phyloP scores from a whole-genome alignment of 2,888 invertebrate species.

The Heliconius ethilla region DNA sequence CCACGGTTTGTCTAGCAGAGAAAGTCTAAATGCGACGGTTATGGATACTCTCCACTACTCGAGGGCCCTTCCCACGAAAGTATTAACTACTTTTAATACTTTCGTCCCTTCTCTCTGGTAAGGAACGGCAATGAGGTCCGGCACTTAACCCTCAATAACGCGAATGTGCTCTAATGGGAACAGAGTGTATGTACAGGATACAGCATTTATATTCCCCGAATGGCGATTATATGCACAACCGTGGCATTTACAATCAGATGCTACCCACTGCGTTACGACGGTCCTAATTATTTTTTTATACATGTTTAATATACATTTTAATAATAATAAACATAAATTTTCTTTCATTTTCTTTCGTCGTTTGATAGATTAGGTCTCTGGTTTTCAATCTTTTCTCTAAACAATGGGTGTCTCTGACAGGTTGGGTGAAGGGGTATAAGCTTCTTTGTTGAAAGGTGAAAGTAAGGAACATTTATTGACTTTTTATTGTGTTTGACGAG shows the following conservation, averaged over 20 bases:
- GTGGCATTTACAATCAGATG: too few species aligned
- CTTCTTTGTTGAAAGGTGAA: slow-evolving; percentile 25
- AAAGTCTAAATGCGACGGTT: not conserved
- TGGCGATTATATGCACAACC: not conserved
- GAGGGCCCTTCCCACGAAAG: too few species aligned
- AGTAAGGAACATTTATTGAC: slow-evolving; percentile 27
- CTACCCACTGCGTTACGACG: not conserved
- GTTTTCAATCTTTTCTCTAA: slow-evolving; percentile 25
- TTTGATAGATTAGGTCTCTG: slow-evolving; percentile 36
- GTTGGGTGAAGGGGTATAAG: slow-evolving; percentile 25
- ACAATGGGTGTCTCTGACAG: slow-evolving; percentile 32
- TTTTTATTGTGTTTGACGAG: slow-evolving; percentile 12
- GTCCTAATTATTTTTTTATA: not conserved
- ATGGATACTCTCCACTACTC: not conserved
- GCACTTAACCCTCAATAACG: too few species aligned
- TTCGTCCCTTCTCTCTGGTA: too few species aligned
- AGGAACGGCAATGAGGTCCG: too few species aligned
- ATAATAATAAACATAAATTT: slow-evolving; percentile 25
- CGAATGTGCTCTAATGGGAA: too few species aligned
- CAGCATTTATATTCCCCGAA: too few species aligned
- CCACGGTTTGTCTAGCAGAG: too few species aligned
- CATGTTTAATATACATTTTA: not conserved
- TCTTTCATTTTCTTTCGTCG: slow-evolving; percentile 1
- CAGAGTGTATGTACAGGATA: too few species aligned
- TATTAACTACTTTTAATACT: too few species aligned